A percentile compares a stretch with the other conserved stretches of the same genome.
Conservation (phyloP, 2,888 invertebrate species). For the Rosalia funebris region DNA sequence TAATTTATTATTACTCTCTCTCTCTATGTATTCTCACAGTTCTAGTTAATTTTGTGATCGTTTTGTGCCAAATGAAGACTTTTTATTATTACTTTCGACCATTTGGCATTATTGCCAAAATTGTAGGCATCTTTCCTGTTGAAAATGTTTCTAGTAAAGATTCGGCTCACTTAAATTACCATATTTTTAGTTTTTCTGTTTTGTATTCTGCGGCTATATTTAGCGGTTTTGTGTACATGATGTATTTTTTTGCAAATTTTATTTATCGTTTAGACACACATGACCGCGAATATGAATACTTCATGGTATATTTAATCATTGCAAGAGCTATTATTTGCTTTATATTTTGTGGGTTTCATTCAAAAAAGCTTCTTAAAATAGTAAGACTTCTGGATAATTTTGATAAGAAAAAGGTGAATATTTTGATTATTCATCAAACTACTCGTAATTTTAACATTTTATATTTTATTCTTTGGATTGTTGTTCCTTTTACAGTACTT, state of each 20-base stretch:
- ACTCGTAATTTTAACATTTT: neutral
- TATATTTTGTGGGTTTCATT: slow-evolving; percentile 32
- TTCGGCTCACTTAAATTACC: slow-evolving; percentile 32
- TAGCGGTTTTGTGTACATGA: slow-evolving; percentile 21
- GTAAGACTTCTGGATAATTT: slow-evolving; percentile 41
- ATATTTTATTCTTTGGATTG: slow-evolving; percentile 25
- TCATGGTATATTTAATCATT: slow-evolving; percentile 34
- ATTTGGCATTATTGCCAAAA: slow-evolving; percentile 41
- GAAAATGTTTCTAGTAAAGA: slow-evolving; percentile 38
- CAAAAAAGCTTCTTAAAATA: slow-evolving; percentile 39
- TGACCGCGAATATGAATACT: neutral
- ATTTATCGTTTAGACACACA: slow-evolving; percentile 8
- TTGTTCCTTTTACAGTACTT: slow-evolving; percentile 27
- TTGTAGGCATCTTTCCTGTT: slow-evolving; percentile 45
- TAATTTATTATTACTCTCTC: too few species aligned
- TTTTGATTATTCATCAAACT: slow-evolving; percentile 15
- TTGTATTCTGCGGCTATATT: slow-evolving; percentile 37
- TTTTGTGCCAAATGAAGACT: slow-evolving; percentile 25
- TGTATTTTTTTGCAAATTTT: slow-evolving; percentile 35
- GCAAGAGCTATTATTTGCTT: slow-evolving; percentile 36
- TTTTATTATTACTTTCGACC: slow-evolving; percentile 49
- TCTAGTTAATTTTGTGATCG: neutral
- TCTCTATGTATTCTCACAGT: neutral
- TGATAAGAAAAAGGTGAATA: slow-evolving; percentile 32
- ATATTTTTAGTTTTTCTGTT: slow-evolving; percentile 32